Base-by-base conservation (phyloP, 2,797 vertebrate genomes). In the Tenualosa ilisha region DNA sequence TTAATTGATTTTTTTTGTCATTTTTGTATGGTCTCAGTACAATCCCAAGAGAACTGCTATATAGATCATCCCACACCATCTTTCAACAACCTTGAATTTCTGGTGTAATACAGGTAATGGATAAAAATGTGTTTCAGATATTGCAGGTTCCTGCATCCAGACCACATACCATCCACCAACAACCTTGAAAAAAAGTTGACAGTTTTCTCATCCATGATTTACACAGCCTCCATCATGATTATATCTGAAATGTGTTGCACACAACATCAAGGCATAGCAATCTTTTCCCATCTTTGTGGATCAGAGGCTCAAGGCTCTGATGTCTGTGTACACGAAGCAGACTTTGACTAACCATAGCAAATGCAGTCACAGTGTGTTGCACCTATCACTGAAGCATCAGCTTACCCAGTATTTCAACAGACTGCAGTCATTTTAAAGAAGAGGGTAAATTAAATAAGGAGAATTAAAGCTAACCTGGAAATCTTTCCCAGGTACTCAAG, bases 1-100 rank as follows among this genome's bases (percentile, higher is more conserved):
- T 49, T 85, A 81, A 86, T 68, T 81, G 26, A n/a, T 51, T 85
- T 86, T 86, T 89, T 84, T 89, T 83, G 88, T 61, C 81, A 83
- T 84, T 61, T 87, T 88, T 83, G 68, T 85, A 68, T 81, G 26
- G 75, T 56, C 83, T 43, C 87, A 86, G 91, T 90, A 87, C 86
- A 86, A 89, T 89, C 87, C 89, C 68, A 22, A 0, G 82, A 84
- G 83, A 86, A 40, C 43, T 49, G 54, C 79, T 75, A 87, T 86
- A 89, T 79, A 79, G 37, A 79, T 46, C 40, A 79, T 8, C 8
- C 24, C 5, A 72, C 13, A 50, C 20, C 54, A 31, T 82, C 49
- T 82, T 26, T 65, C 24, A 51, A 85, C 82, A 82, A 79, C 72
- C 72, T 79, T 79, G 40, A 46, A 46, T 46, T 22, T 43, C 37